Base-by-base conservation (phyloP, 2,888 invertebrate species). In the Chaetoderma sp. region DNA sequence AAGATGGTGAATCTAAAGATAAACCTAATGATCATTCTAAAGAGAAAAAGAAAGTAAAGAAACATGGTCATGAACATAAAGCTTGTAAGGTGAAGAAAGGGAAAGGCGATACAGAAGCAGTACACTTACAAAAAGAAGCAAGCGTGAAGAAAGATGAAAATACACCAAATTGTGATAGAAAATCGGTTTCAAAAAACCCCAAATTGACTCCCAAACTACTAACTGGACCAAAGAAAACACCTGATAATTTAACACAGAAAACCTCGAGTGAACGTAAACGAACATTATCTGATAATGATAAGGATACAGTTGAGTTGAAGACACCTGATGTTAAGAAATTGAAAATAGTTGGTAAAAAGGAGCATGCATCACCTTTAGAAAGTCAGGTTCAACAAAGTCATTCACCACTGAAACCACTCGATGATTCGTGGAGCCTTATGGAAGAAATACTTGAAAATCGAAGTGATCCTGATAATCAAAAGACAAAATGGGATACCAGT, bases 401-500 rank as follows among this genome's bases (percentile, higher is more conserved):
- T n/a, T n/a, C n/a, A n/a, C n/a, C n/a, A n/a, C n/a, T n/a, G n/a
- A n/a, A n/a, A n/a, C n/a, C n/a, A n/a, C n/a, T n/a, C n/a, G n/a
- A n/a, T n/a, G n/a, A n/a, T n/a, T n/a, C 80, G 2, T 82, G 80
- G 80, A 79, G 77, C 67, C 77, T 77, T 63, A 77, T 80, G 67
- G 81, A 81, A 72, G 75, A 70, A 32, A 65, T 78, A 50, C 74
- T 70, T 64, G 78, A 78, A 55, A 65, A 70, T 23, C 10, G n/a
- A 21, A 57, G 71, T 50, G 73, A 76, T 6, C 71, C 68, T 32
- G 78, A 75, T 39, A 77, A 74, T 58, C 72, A 74, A 10, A 82
- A 82, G 70, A 77, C 78, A 54, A 80, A 79, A 63, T 82, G 82
- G 82, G 82, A 82, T 55, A 82, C 80, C 21, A 82, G 82, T 75